Evolutionary conservation across 2,113 vertebrate genomes (phyloP).

Genomic region (Herpetotheres cachinnans): DNA sequence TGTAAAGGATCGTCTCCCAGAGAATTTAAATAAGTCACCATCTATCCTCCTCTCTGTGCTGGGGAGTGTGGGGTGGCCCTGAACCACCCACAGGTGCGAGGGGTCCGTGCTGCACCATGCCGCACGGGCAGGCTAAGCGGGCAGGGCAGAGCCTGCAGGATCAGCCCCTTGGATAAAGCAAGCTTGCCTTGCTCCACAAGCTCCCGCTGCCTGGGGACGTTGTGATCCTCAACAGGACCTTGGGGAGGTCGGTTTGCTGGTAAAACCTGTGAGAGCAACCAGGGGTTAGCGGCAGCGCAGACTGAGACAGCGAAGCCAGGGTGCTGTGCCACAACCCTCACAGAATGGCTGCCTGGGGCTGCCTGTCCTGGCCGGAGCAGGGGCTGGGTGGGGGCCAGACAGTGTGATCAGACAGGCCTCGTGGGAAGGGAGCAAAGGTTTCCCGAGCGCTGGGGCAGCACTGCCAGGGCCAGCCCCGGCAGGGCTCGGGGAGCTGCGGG

Average conservation of each 20-base stretch:
- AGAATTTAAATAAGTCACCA: background rate
- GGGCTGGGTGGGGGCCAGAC: background rate
- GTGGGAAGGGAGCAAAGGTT: background rate
- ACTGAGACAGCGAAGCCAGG: background rate
- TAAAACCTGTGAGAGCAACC: background rate
- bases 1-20: background rate
- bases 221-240: background rate
- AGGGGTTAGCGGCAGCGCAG: rapidly evolving
- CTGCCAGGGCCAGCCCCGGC: too few species aligned
- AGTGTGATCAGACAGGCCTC: rapidly evolving
- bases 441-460: background rate
- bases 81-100: background rate
- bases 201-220: background rate
- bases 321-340: rapidly evolving
- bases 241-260: background rate
- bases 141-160: background rate
- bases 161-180: background rate
- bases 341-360: background rate
- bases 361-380: background rate
- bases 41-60: background rate
- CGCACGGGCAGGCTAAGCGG: rapidly evolving
- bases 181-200: background rate
- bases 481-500: background rate
- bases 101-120: background rate
- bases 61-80: rapidly evolving